Evolutionary conservation across 1,140 invertebrate species (phyloP), one percentile per base, ranked within the genome.

Genomic region (Hermetia illucens): DNA sequence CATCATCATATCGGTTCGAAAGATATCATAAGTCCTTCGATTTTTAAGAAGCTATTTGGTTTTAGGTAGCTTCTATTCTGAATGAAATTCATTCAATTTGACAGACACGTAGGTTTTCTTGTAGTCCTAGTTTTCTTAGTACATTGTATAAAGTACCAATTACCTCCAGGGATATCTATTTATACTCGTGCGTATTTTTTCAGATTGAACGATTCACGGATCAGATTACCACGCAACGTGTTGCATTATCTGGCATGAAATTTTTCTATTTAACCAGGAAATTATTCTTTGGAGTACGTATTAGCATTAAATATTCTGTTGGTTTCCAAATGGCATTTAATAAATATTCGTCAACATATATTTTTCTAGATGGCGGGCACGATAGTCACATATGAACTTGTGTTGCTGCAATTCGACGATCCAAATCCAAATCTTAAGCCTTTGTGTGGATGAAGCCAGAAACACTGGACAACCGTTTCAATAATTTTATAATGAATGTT

Each of bases 361-460:
- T 19, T 19, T 4, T 29, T 5, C 12, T 27, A 58, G 55, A 58
- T 59, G 52, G 53, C 55, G 20, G 75, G 75, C 24, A 77, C 75
- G 2, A 76, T 79, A 42, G 72, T 78, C 12, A 78, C 75, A 4
- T 79, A 79, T 42, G 76, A 79, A 53, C 47, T 78, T 12, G 72
- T 77, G 3, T 50, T 77, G 6, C 53, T 77, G 20, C 74, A 77
- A 49, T 75, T 76, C 39, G 55, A 58, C 43, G 55, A 58, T 46
- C 45, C 55, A 20, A 58, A 55, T 45, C 51, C 54, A 1, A 43
- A 37, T 33, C 40, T 30, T 44, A 51, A 30, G 33, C 57, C 36
- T 58, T 54, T 22, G 6, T 32, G 31, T 32, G 31, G 13, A 16
- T 5, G 13, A 9, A 34, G 21, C 16, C 25, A 12, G 34, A 12